Base-by-base conservation (phyloP, 2,888 invertebrate species). In the Dynastes hyllus region DNA sequence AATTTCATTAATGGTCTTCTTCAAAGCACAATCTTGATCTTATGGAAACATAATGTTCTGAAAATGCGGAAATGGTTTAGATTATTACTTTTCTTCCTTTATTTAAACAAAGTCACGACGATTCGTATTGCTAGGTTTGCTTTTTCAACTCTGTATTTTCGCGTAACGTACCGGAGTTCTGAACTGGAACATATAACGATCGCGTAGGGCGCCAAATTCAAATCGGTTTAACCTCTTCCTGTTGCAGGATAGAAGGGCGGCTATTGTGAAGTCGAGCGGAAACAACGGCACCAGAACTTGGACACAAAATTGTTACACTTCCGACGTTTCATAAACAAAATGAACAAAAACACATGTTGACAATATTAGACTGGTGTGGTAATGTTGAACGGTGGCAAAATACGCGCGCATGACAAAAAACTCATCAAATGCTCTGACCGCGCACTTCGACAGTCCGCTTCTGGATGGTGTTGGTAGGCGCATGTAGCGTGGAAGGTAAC, bases 381-480 rank as follows among this genome's bases (percentile, higher is more conserved):
- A 0, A 8, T 78, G 79, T 77, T 75, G 50, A 61, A 69, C 69
- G 16, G 69, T 51, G 51, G 69, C 51, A 40, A 51, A 80, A 76
- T 81, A 80, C 81, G 82, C 83, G 83, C 83, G 83, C 84, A 83
- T 83, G 83, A 80, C 84, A 80, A 81, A 79, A 79, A 78, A 76
- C 63, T 22, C 55, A 75, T 40, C 73, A 69, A 78, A 70, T 81
- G 81, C 80, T 83, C 85, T 86, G 85, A 85, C 87, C 87, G 87
- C 87, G 87, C 88, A 87, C 86, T 82, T 82, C 82, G 83, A 85
- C 86, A 84, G 86, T 84, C 85, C 84, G 86, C 84, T 83, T 82
- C 84, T 86, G 86, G 87, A 86, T 87, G 87, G 86, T 86, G 87
- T 82, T 76, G 80, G 82, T 11, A 80, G 83, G 85, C 86, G 88